Evolutionary conservation across 2,888 invertebrate species (phyloP).

Genomic region (Bellardia pandia): DNA sequence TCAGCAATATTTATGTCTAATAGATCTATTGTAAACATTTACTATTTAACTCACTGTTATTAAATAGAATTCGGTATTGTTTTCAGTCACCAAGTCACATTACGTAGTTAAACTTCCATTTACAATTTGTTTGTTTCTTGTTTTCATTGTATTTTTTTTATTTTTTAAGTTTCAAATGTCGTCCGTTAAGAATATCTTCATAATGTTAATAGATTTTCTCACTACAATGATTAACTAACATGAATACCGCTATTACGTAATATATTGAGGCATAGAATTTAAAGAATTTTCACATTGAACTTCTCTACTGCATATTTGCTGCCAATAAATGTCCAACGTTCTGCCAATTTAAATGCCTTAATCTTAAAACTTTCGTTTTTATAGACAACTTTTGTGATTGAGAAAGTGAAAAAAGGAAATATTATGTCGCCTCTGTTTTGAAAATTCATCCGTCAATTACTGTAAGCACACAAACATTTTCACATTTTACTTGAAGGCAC

Average conservation of each 20-base stretch:
- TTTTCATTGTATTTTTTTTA: too few relatives aligned
- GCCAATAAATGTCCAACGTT: slow-evolving; percentile 1
- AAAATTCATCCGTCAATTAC: slow-evolving; percentile 66
- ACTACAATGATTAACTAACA: not conserved
- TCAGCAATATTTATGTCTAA: too few relatives aligned
- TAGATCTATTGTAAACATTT: too few relatives aligned
- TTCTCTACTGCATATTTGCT: not conserved
- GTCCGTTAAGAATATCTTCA: not conserved
- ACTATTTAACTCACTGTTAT: too few relatives aligned
- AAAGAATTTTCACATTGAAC: too few relatives aligned
- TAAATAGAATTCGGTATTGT: too few relatives aligned
- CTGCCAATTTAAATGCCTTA: not conserved
- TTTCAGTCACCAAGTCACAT: too few relatives aligned
- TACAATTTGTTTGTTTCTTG: too few relatives aligned
- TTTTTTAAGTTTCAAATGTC: too few relatives aligned
- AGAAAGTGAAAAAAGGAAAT: slow-evolving; percentile 15
- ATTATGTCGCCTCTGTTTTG: slow-evolving; percentile 56
- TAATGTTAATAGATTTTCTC: not conserved
- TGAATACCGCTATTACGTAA: too few relatives aligned
- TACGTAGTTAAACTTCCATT: too few relatives aligned
- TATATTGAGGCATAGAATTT: too few relatives aligned
- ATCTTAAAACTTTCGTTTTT: slow-evolving; percentile 2
- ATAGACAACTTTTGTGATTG: slow-evolving; percentile 4
- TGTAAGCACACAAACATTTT: not conserved
- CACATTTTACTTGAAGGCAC: not conserved